phyloP scores from a whole-genome alignment of 1,140 invertebrate genomes.

The Leptinotarsa lineolata region DNA sequence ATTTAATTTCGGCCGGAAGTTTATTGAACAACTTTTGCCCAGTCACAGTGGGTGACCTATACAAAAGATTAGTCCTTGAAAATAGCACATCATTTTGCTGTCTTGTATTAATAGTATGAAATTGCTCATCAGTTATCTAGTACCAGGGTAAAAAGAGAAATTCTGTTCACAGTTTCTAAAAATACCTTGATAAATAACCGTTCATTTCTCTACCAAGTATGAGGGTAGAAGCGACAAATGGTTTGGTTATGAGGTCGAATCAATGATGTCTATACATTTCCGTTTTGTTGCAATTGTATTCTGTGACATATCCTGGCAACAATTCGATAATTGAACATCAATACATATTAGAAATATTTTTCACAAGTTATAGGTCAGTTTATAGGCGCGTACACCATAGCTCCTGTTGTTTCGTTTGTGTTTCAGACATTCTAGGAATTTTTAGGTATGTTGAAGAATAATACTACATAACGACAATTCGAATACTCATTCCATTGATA shows the following conservation, averaged over 20 bases:
- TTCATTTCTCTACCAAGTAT: background rate
- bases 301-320: conserved; percentile 5
- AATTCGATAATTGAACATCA: conserved; percentile 17
- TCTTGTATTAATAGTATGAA: no score
- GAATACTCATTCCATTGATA: no score
- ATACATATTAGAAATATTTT: conserved; percentile 5
- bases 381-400: background rate
- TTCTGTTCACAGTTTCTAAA: background rate
- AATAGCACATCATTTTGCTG: no score
- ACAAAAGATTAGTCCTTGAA: no score
- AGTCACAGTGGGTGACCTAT: no score
- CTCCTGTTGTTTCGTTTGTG: background rate
- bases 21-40: no score
- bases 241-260: background rate
- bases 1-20: no score
- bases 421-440: background rate
- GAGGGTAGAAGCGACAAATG: background rate
- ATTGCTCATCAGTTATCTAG: no score
- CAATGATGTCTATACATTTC: background rate
- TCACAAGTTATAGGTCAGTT: background rate
- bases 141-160: background rate
- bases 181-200: no score
- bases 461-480: no score
- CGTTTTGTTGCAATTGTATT: conserved; percentile 17
- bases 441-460: background rate